A percentile compares a stretch with the other conserved stretches of the same genome.
Evolutionary conservation across 2,797 vertebrate species (phyloP).

Genomic region (Crypturellus tataupa): DNA sequence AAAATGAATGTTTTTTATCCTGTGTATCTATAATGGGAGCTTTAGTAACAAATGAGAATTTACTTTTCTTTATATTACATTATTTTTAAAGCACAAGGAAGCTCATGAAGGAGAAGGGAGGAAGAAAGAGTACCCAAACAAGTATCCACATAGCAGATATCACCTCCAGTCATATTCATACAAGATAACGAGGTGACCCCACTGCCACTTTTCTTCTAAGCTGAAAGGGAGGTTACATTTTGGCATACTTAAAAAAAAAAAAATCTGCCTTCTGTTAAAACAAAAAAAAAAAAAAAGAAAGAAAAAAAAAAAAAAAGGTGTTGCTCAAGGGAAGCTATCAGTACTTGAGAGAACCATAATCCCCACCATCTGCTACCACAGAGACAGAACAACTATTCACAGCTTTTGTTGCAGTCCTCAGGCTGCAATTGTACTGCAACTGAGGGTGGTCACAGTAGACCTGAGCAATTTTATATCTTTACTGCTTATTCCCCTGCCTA

Average conservation of each 20-base stretch:
- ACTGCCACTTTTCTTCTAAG: not conserved
- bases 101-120: not conserved
- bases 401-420: slow-evolving; percentile 70
- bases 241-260: slow-evolving; percentile 52
- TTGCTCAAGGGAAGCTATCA: slow-evolving; percentile 66
- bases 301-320: not conserved
- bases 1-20: not conserved
- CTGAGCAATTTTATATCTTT: slow-evolving; percentile 61
- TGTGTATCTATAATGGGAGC: not conserved
- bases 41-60: not conserved
- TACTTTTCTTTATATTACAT: not conserved
- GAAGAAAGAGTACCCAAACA: not conserved
- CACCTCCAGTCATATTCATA: not conserved
- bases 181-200: slow-evolving; percentile 32
- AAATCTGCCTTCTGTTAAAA: not conserved
- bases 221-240: slow-evolving; percentile 20
- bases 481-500: slow-evolving; percentile 47
- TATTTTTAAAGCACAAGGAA: not conserved
- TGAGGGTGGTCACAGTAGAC: slow-evolving; percentile 66
- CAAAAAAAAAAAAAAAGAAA: not conserved
- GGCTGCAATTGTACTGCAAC: slow-evolving; percentile 65
- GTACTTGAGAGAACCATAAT: slow-evolving; percentile 67
- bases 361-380: slow-evolving; percentile 65
- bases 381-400: slow-evolving; percentile 67
- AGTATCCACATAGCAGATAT: not conserved